Evolutionary conservation across 2,888 invertebrate genomes (phyloP), one percentile per base, ranked within the genome.

Genomic region (Syrista parreyssii): DNA sequence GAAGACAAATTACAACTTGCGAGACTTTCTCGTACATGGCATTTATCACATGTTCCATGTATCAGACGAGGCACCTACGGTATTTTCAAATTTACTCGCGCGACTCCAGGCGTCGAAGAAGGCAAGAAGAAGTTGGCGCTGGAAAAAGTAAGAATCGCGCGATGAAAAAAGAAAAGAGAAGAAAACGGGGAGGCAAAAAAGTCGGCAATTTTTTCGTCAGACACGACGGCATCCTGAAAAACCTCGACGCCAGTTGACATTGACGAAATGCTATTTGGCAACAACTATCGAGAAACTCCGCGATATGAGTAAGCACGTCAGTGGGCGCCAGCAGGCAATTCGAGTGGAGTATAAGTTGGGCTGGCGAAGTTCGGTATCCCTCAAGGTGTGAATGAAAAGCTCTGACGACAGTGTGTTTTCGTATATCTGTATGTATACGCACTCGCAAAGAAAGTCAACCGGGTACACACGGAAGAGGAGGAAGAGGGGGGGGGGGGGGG

Each of bases 251-350:
- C 78, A 78, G 68, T 73, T 81, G 83, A 88, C 87, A 82, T 85
- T 84, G 84, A 87, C 86, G 88, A 85, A 88, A 86, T 82, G 84
- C 83, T 85, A 84, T 86, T 86, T 82, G 80, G 82, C 82, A 86
- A 86, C 86, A 86, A 85, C 83, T 86, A 86, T 86, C 84, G 86
- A 85, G 84, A 85, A 86, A 86, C 86, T 85, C 81, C 9, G 82
- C 79, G 83, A 83, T 84, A 85, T 83, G 86, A 84, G 84, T 84
- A 84, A 84, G 85, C 85, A 86, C 82, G 83, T 79, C 15, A 71
- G 75, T 31, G 23, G 55, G 55, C 55, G 40, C 55, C 55, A 9
- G 55, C 23, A 55, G 55, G 55, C 55, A 55, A 55, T 55, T 23
- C 55, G 23, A 55, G 55, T 55, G 23, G 55, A 55, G 15, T 55